These are phyloP conservation scores for Anniella stebbinsi DNA, from an alignment of 2,797 vertebrate species.

Conservation along the genomic window DNA sequence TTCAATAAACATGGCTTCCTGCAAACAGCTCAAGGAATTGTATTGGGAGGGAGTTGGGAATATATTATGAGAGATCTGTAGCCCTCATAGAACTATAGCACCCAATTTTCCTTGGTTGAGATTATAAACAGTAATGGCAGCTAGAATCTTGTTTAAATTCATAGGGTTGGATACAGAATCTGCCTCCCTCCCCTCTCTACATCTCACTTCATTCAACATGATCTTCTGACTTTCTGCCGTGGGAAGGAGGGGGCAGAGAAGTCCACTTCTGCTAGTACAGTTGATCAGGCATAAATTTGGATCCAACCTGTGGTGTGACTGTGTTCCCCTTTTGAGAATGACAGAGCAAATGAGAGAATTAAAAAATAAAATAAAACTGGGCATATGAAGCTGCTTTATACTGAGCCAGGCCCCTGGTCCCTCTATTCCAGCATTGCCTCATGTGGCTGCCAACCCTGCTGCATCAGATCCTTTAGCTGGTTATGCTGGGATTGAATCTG, in stretches of 20 bases:
- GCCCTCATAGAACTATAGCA: background rate
- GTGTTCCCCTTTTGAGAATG: background rate
- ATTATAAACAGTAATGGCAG: background rate
- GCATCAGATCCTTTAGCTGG: background rate
- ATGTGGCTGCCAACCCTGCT: background rate
- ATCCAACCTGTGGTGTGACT: background rate
- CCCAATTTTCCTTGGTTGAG: background rate
- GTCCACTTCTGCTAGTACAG: too few relatives aligned
- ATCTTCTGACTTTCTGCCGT: too few relatives aligned
- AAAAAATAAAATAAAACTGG: background rate
- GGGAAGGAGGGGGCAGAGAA: too few relatives aligned
- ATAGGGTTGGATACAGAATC: too few relatives aligned
- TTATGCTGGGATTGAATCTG: background rate
- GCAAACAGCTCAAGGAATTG: background rate
- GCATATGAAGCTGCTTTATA: background rate
- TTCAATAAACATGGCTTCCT: background rate
- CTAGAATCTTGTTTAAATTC: constrained; percentile 1
- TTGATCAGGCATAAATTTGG: too few relatives aligned
- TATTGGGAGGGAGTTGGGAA: background rate
- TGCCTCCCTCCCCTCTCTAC: too few relatives aligned
- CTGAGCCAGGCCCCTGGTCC: too few relatives aligned
- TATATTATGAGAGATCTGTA: background rate
- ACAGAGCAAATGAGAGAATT: background rate
- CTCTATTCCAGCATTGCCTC: background rate
- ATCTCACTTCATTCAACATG: too few relatives aligned